Evolutionary conservation across 2,888 invertebrate species (phyloP).

Genomic region (Pollenia griseotomentosa): DNA sequence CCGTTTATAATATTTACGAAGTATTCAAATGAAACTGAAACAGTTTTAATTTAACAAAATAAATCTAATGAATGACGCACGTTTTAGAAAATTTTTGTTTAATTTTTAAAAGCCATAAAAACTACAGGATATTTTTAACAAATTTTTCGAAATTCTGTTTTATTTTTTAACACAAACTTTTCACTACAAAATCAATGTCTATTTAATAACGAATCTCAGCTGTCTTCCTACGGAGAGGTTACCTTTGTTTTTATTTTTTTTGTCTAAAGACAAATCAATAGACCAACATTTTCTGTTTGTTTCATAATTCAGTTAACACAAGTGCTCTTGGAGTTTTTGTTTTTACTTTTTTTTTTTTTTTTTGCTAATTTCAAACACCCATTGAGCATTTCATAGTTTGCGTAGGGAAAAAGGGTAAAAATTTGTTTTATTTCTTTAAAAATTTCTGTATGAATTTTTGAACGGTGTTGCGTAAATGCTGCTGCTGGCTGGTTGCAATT

Average conservation of each 20-base stretch:
- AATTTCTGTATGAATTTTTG: conserved; percentile 36
- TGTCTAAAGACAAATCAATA: neutral
- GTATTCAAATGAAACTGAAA: neutral
- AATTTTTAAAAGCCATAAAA: conserved; percentile 18
- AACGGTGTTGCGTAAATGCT: conserved; percentile 32
- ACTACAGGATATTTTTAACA: conserved; percentile 29
- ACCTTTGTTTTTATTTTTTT: conserved; percentile 49
- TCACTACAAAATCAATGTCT: conserved; percentile 23
- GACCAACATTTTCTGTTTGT: conserved; percentile 8
- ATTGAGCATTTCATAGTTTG: conserved; percentile 52
- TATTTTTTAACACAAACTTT: neutral
- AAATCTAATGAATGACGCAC: conserved; percentile 13
- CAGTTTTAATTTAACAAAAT: conserved; percentile 4
- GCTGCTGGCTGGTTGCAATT: conserved; percentile 40
- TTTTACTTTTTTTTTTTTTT: conserved; percentile 2
- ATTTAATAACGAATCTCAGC: conserved; percentile 35
- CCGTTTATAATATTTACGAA: conserved; percentile 2
- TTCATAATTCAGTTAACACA: conserved; percentile 38
- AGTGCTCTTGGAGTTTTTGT: conserved; percentile 57
- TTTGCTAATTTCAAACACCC: conserved; percentile 54
- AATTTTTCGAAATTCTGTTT: conserved; percentile 15
- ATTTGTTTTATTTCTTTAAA: conserved; percentile 22
- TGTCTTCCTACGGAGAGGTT: conserved; percentile 31
- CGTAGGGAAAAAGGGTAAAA: conserved; percentile 66
- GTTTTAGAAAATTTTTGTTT: conserved; percentile 6